Evolutionary conservation across 2,888 invertebrate species (phyloP).

Genomic region (Pheosia gnoma): DNA sequence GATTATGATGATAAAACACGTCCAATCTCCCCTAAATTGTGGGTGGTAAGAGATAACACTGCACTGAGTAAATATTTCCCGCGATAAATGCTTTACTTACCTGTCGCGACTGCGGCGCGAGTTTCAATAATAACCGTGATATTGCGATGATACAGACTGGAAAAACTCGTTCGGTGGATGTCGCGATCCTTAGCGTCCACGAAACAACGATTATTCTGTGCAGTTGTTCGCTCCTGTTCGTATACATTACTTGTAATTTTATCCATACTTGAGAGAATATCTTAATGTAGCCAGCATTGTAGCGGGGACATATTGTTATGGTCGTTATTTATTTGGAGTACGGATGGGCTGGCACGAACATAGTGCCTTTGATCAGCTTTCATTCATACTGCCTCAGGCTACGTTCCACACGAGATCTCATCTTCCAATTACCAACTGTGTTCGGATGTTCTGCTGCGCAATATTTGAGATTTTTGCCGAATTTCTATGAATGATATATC

Average conservation of each 20-base stretch:
- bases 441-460: slow-evolving; percentile 65
- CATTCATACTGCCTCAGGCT: slow-evolving; percentile 82
- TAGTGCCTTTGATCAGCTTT: slow-evolving; percentile 79
- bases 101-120: slow-evolving; percentile 80
- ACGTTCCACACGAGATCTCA: slow-evolving; percentile 80
- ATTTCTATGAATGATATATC: slow-evolving; percentile 32
- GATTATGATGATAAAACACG: slow-evolving; percentile 45
- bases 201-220: slow-evolving; percentile 45
- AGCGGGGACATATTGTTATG: slow-evolving; percentile 26
- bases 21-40: slow-evolving; percentile 61
- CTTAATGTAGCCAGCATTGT: slow-evolving; percentile 44
- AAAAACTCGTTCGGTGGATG: slow-evolving; percentile 83
- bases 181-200: slow-evolving; percentile 81
- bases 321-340: slow-evolving; percentile 50
- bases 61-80: slow-evolving; percentile 71
- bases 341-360: slow-evolving; percentile 51
- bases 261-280: slow-evolving; percentile 1
- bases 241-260: slow-evolving; percentile 45
- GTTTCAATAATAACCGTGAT: slow-evolving; percentile 84
- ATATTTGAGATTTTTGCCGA: slow-evolving; percentile 77
- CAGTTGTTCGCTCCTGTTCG: slow-evolving; percentile 22
- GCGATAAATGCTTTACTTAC: slow-evolving; percentile 81
- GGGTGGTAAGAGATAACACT: slow-evolving; percentile 57
- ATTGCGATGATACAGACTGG: slow-evolving; percentile 84
- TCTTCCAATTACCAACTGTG: slow-evolving; percentile 79